A percentile compares a stretch with the other conserved stretches of the same genome.
Conservation (phyloP, 2,113 vertebrate genomes). For the Zapus hudsonius region DNA sequence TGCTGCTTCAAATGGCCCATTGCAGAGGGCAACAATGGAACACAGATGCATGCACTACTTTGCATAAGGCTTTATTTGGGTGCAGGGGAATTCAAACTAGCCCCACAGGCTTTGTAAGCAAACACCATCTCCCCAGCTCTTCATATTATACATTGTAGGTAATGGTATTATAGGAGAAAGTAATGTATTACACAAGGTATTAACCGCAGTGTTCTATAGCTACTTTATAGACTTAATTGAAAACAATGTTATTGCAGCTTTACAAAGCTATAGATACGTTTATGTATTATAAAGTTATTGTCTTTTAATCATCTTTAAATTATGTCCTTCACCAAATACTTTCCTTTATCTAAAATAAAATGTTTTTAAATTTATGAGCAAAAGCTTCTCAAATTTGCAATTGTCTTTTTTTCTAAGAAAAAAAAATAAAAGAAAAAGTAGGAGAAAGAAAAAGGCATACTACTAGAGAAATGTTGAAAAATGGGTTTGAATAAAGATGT, state of each 20-base stretch:
- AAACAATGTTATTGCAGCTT: slow-evolving; percentile 15
- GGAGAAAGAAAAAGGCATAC: background rate
- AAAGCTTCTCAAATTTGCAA: slow-evolving; percentile 7
- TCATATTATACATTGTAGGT: background rate
- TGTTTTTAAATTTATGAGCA: slow-evolving; percentile 1
- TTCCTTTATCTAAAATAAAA: slow-evolving; percentile 3
- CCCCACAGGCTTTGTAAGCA: too few relatives aligned
- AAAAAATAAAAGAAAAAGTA: background rate
- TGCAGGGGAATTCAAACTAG: too few relatives aligned
- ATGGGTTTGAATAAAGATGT: slow-evolving; percentile 5
- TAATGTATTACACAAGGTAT: background rate
- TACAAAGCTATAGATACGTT: too few relatives aligned
- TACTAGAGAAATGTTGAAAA: background rate
- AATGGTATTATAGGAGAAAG: background rate
- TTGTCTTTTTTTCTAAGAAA: slow-evolving; percentile 8
- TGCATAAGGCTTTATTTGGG: too few relatives aligned
- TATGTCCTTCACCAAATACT: background rate
- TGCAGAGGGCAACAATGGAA: too few relatives aligned
- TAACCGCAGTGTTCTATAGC: background rate
- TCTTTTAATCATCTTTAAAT: background rate
- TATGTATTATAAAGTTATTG: too few relatives aligned
- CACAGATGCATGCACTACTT: too few relatives aligned
- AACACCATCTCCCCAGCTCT: too few relatives aligned
- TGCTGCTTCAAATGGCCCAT: too few relatives aligned
- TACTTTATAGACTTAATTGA: background rate